Evolutionary conservation across 2,797 vertebrate species (phyloP).

Genomic region (Odontamblyopus lacepedii): DNA sequence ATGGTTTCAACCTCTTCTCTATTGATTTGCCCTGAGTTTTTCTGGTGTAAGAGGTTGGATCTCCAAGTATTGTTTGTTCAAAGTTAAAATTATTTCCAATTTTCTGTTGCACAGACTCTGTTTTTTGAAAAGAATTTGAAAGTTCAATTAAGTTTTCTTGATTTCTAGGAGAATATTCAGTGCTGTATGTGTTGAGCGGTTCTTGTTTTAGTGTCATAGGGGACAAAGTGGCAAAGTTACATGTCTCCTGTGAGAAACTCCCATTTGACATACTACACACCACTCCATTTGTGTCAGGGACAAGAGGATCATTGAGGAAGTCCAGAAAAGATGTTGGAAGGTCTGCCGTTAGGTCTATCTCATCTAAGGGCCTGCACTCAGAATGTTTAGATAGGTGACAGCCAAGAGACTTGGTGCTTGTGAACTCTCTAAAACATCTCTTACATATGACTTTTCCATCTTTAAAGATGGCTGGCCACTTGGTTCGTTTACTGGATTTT

Average conservation of each 20-base stretch:
- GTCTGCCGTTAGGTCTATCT: conserved; percentile 90
- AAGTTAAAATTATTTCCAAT: conserved; percentile 55
- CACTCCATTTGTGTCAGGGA: conserved; percentile 77
- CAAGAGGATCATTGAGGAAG: conserved; percentile 93
- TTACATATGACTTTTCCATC: conserved; percentile 98
- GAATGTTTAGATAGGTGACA: conserved; percentile 97
- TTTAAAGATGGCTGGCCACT: conserved; percentile 97
- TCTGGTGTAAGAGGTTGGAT: conserved; percentile 60
- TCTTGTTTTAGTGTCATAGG: conserved; percentile 67
- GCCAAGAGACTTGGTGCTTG: conserved; percentile 95
- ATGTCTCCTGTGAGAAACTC: conserved; percentile 70
- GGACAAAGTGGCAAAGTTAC: conserved; percentile 63
- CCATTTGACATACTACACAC: conserved; percentile 67
- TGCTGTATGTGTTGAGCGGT: conserved; percentile 66
- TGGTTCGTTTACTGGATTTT: conserved; percentile 88
- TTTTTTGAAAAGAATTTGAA: conserved; percentile 87
- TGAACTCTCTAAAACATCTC: conserved; percentile 96
- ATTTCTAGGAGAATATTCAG: conserved; percentile 55
- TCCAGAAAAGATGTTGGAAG: conserved; percentile 91
- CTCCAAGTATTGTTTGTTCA: conserved; percentile 53
- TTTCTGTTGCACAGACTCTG: conserved; percentile 78
- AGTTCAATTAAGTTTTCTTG: conserved; percentile 87
- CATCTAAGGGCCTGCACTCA: conserved; percentile 93
- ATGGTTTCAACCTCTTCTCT: conserved; percentile 90
- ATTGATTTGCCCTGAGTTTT: conserved; percentile 72